phyloP scores from a whole-genome alignment of 2,888 invertebrate genomes.

The Ernsta delagoae region DNA sequence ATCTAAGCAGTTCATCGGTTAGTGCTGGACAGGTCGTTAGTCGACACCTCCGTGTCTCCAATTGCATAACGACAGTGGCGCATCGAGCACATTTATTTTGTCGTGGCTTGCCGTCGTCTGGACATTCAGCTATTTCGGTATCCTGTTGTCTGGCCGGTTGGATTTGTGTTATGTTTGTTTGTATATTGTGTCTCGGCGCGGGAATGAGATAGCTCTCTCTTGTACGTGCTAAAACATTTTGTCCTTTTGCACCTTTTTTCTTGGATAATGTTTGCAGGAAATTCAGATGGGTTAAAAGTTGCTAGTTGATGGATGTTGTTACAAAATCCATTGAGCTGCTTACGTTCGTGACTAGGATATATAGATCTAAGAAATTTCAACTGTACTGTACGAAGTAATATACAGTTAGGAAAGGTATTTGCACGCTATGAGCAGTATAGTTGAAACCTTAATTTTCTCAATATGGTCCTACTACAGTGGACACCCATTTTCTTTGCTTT shows the following conservation, averaged over 20 bases:
- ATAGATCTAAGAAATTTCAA: too few relatives aligned
- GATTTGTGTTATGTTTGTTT: not conserved
- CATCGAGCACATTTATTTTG: slow-evolving; percentile 19
- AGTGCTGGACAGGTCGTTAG: slow-evolving; percentile 31
- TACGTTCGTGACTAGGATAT: too few relatives aligned
- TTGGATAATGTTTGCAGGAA: not conserved
- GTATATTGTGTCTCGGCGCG: not conserved
- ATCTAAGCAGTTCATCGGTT: slow-evolving; percentile 21
- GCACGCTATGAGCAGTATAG: too few relatives aligned
- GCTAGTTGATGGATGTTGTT: too few relatives aligned
- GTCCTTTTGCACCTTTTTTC: not conserved
- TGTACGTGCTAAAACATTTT: not conserved
- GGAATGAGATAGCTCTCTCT: not conserved
- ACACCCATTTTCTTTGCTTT: too few relatives aligned
- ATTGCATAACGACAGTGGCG: not conserved
- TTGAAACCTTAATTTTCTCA: too few relatives aligned
- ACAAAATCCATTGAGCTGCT: too few relatives aligned
- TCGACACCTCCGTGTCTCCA: slow-evolving; percentile 23
- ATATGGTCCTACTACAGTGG: too few relatives aligned
- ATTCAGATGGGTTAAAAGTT: not conserved
- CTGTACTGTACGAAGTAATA: too few relatives aligned
- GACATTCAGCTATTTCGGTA: slow-evolving; percentile 27
- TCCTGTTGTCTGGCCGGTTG: slow-evolving; percentile 20
- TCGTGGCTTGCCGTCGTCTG: slow-evolving; percentile 30
- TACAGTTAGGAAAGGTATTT: too few relatives aligned